Conservation (phyloP, 2,888 invertebrate species). For the Thyatira batis region DNA sequence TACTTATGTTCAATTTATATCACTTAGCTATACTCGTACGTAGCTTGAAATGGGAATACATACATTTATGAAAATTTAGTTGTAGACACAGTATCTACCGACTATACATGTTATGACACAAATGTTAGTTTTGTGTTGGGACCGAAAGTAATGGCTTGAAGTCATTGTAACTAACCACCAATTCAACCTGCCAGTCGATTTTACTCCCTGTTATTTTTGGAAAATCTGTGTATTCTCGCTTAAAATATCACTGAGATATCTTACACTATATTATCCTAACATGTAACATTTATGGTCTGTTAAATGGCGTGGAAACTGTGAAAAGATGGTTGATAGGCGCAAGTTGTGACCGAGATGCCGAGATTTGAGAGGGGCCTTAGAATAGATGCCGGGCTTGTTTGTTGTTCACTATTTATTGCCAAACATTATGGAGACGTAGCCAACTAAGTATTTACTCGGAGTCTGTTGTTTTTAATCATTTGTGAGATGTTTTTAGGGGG, state of each 20-base stretch:
- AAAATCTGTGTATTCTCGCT: slow-evolving; percentile 10
- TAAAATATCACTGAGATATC: slow-evolving; percentile 36
- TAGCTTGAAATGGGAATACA: too few species aligned
- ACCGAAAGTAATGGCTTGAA: too few species aligned
- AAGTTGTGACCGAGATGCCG: slow-evolving; percentile 41
- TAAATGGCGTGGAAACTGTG: slow-evolving; percentile 70
- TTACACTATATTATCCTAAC: slow-evolving; percentile 48
- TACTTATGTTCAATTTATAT: too few species aligned
- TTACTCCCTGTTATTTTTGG: background rate
- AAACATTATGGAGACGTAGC: slow-evolving; percentile 46
- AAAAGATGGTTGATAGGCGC: slow-evolving; percentile 63
- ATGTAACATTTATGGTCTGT: slow-evolving; percentile 55
- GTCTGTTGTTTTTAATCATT: slow-evolving; percentile 30
- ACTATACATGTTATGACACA: too few species aligned
- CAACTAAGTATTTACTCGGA: slow-evolving; percentile 34
- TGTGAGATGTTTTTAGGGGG: slow-evolving; percentile 13
- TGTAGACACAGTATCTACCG: too few species aligned
- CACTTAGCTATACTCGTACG: too few species aligned
- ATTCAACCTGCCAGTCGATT: too few species aligned
- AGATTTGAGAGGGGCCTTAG: slow-evolving; percentile 11
- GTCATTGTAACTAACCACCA: too few species aligned
- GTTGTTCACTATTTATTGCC: slow-evolving; percentile 63
- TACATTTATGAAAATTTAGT: too few species aligned
- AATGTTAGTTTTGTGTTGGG: too few species aligned
- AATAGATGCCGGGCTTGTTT: slow-evolving; percentile 54